These are phyloP conservation scores for Drosophila ogumai DNA, from an alignment of 1,140 invertebrate genomes.

Conservation along the genomic window DNA sequence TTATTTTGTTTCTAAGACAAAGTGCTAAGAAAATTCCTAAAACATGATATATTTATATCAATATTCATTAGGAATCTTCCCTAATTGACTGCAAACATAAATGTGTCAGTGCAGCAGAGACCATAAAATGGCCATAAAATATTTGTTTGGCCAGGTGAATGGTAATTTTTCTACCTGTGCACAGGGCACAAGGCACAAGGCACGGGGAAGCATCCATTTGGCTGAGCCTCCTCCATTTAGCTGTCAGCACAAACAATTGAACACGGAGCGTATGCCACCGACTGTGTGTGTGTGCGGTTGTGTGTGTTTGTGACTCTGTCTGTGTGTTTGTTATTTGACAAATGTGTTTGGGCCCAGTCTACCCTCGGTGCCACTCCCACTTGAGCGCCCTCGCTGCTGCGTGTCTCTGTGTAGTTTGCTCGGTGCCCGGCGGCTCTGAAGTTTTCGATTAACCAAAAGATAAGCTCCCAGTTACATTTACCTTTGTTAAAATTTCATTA, in stretches of 20 bases:
- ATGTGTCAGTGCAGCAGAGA: not conserved
- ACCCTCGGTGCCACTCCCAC: conserved; percentile 22
- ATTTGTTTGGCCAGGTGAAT: conserved; percentile 1
- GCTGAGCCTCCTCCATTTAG: conserved; percentile 48
- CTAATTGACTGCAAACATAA: conserved; percentile 7
- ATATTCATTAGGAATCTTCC: not conserved
- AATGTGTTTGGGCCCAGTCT: conserved; percentile 55
- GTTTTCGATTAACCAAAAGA: conserved; percentile 66
- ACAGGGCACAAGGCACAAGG: conserved; percentile 1
- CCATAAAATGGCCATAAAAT: conserved; percentile 6
- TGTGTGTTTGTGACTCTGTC: not conserved
- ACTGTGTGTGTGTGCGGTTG: conserved; percentile 3
- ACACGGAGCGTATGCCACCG: conserved; percentile 30
- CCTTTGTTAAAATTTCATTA: conserved; percentile 65
- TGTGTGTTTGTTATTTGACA: conserved; percentile 65
- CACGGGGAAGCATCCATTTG: conserved; percentile 59
- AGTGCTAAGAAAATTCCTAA: not conserved
- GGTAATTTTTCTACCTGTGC: conserved; percentile 16
- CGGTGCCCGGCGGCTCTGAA: conserved; percentile 39
- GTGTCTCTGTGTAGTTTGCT: conserved; percentile 55
- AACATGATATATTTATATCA: not conserved
- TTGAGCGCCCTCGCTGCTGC: conserved; percentile 4
- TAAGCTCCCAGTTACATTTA: conserved; percentile 55
- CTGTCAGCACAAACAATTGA: conserved; percentile 64
- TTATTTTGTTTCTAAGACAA: not conserved